Conservation (phyloP, 1,140 invertebrate genomes). For the Brachionus asplanchnoidis region DNA sequence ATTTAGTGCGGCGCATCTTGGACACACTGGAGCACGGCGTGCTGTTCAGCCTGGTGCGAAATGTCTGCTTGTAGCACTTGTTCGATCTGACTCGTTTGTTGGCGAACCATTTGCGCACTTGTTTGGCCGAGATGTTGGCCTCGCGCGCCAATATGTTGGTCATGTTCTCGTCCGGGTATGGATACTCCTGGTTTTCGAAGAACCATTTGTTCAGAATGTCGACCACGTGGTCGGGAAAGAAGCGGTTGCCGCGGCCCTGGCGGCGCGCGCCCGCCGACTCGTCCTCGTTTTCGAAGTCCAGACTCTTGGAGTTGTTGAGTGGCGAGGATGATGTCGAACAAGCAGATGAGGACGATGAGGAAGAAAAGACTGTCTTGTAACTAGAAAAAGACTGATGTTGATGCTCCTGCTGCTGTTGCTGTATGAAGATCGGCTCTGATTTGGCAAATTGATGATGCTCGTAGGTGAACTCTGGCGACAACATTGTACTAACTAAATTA, state of each 20-base stretch:
- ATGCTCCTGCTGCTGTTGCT: background rate
- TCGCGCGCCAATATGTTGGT: slow-evolving; percentile 37
- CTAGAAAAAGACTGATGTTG: too few species aligned
- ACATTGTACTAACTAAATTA: background rate
- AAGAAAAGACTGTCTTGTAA: background rate
- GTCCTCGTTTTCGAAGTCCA: background rate
- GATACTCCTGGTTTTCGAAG: slow-evolving; percentile 34
- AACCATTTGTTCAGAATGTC: slow-evolving; percentile 40
- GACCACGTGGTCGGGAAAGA: slow-evolving; percentile 11
- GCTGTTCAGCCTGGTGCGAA: background rate
- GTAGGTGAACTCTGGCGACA: background rate
- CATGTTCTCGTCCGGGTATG: slow-evolving; percentile 40
- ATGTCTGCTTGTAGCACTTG: slow-evolving; percentile 37
- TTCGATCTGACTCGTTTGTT: slow-evolving; percentile 41
- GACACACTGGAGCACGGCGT: background rate
- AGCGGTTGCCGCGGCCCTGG: background rate
- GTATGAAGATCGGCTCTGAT: background rate
- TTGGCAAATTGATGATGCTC: background rate
- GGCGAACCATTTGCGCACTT: slow-evolving; percentile 42
- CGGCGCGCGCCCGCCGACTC: background rate
- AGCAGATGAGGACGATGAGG: background rate
- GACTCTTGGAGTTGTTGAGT: background rate
- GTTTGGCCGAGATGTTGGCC: slow-evolving; percentile 39
- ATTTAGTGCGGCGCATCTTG: background rate
- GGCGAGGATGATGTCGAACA: slow-evolving; percentile 5